Evolutionary conservation across 2,113 vertebrate genomes (phyloP).

Genomic region (Cricetomys ansorgei): DNA sequence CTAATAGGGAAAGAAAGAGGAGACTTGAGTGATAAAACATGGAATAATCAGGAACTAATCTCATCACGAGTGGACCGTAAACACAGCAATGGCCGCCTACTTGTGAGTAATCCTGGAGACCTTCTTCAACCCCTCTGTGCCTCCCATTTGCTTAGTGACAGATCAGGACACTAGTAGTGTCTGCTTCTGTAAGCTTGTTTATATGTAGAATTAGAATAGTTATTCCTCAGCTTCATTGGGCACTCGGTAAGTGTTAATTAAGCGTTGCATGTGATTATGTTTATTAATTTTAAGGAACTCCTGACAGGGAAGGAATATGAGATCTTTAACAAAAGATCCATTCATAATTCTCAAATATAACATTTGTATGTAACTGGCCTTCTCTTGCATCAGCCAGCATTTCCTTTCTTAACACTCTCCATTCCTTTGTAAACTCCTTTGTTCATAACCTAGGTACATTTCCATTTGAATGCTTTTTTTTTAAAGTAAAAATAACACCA

Average conservation of each 20-base stretch:
- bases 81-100: background rate
- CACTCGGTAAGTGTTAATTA: background rate
- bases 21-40: background rate
- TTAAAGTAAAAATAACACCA: background rate
- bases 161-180: background rate
- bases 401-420: background rate
- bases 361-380: background rate
- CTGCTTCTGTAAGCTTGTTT: background rate
- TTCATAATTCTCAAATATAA: background rate
- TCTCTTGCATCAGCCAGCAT: background rate
- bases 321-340: background rate
- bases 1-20: background rate
- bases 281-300: constrained; percentile 19
- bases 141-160: background rate
- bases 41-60: background rate
- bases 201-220: background rate
- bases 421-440: constrained; percentile 19
- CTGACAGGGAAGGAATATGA: background rate
- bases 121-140: background rate
- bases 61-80: background rate
- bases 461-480: background rate
- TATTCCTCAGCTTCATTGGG: background rate
- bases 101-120: background rate
- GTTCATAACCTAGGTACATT: constrained; percentile 20
- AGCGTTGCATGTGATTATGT: background rate